phyloP scores from a whole-genome alignment of 2,888 invertebrate species.

The Melitaea athalia region DNA sequence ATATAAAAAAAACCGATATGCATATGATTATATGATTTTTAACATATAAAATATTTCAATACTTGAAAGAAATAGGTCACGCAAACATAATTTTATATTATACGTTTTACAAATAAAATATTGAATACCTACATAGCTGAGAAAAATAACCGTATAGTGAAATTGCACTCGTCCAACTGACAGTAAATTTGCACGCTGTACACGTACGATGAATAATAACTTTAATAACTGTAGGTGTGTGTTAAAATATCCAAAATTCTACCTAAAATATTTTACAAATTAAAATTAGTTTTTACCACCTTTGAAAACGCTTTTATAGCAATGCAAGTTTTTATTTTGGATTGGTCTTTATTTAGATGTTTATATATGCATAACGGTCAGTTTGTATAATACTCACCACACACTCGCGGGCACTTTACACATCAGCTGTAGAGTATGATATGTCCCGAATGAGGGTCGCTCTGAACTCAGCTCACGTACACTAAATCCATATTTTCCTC shows the following conservation, averaged over 20 bases:
- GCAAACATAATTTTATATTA: neutral
- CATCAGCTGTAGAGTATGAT: neutral
- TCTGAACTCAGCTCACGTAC: conserved; percentile 29
- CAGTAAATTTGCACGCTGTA: neutral
- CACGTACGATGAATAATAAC: neutral
- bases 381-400: neutral
- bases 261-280: too few relatives aligned
- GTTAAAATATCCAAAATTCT: too few relatives aligned
- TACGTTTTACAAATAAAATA: neutral
- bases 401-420: neutral
- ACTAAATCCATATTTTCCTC: conserved; percentile 29
- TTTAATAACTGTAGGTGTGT: neutral
- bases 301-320: too few relatives aligned
- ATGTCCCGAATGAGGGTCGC: neutral
- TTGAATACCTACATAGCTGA: neutral
- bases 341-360: too few relatives aligned
- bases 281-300: too few relatives aligned
- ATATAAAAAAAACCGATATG: too few relatives aligned
- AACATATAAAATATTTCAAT: neutral
- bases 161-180: neutral
- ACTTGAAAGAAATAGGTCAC: neutral
- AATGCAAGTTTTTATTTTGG: too few relatives aligned
- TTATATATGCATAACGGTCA: neutral
- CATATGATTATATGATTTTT: too few relatives aligned
- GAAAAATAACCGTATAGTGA: neutral